phyloP scores from a whole-genome alignment of 2,888 invertebrate species.

The Crematogaster levior region DNA sequence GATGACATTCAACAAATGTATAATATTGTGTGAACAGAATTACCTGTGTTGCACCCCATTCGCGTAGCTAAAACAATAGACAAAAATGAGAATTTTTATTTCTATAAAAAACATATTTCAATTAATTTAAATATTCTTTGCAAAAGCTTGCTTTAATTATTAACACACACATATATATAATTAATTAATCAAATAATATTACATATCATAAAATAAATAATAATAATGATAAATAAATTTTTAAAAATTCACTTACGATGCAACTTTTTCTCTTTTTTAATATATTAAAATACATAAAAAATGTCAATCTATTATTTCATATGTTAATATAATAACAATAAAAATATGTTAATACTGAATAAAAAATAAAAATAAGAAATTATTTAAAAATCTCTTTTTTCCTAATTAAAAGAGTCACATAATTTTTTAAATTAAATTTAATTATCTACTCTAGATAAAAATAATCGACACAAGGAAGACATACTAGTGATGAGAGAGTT shows the following conservation, averaged over 20 bases:
- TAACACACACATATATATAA: not conserved
- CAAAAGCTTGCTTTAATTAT: not conserved
- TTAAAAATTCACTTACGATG: not conserved
- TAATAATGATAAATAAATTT: not conserved
- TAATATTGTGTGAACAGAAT: not conserved
- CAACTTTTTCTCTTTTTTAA: not conserved
- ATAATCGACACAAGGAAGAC: not conserved
- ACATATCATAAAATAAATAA: not conserved
- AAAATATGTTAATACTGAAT: not conserved
- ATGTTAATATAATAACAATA: too few relatives aligned
- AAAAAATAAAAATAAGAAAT: not conserved
- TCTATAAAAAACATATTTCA: not conserved
- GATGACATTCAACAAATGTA: not conserved
- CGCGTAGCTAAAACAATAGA: slow-evolving; percentile 27
- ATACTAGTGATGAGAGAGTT: slow-evolving; percentile 12
- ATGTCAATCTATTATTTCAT: not conserved
- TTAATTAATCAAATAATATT: not conserved
- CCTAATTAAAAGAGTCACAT: not conserved
- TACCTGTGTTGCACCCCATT: slow-evolving; percentile 38
- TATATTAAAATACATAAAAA: not conserved
- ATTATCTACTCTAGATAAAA: not conserved
- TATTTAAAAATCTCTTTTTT: not conserved
- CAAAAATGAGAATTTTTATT: not conserved
- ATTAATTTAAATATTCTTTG: not conserved
- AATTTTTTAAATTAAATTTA: not conserved